A percentile compares a stretch with the other conserved stretches of the same genome.
phyloP scores from a whole-genome alignment of 2,113 vertebrate species.

The Recurvirostra avosetta region DNA sequence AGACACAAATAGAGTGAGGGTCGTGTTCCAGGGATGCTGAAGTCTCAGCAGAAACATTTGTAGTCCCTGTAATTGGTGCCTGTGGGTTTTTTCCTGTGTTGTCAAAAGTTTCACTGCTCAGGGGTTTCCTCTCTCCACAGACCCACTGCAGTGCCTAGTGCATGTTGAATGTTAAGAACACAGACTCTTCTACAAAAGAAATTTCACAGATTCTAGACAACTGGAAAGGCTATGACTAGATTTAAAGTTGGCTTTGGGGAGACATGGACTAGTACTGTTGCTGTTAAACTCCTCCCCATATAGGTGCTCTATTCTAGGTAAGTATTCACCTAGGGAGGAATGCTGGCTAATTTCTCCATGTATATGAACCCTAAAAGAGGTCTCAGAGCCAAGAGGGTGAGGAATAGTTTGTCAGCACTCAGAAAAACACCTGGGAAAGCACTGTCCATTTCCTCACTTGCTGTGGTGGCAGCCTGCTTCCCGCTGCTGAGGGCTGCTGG shows the following conservation, averaged over 20 bases:
- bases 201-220: neutral
- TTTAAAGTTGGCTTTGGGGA: neutral
- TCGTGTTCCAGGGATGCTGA: neutral
- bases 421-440: neutral
- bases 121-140: neutral
- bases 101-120: neutral
- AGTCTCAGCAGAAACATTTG: neutral
- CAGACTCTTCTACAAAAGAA: neutral
- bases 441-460: neutral
- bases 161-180: fast-evolving
- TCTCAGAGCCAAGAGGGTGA: neutral
- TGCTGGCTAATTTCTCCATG: neutral
- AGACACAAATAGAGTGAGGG: neutral
- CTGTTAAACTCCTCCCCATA: neutral
- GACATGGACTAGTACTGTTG: neutral
- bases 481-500: neutral
- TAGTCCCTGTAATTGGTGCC: neutral
- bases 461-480: neutral
- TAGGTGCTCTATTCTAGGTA: neutral
- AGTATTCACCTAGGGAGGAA: neutral
- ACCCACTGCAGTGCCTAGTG: neutral
- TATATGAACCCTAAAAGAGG: neutral
- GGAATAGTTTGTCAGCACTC: neutral
- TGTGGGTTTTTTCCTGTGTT: neutral
- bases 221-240: neutral